Conservation (phyloP, 2,797 vertebrate genomes). For the Falco cherrug region DNA sequence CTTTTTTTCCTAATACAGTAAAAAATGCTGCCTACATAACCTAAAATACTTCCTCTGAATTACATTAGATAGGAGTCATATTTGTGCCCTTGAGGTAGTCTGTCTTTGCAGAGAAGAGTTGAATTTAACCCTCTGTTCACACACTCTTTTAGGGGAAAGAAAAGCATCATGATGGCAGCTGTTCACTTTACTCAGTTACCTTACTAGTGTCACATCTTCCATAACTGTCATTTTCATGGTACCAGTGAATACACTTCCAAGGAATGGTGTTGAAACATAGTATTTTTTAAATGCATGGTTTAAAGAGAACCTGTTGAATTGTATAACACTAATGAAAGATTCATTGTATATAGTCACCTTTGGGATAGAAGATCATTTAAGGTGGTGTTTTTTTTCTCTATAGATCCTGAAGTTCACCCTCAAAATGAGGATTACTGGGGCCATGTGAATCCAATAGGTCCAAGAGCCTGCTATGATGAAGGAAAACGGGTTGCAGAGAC, state of each 20-base stretch:
- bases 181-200: neutral
- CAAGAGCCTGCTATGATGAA: slow-evolving; percentile 96
- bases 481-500: slow-evolving; percentile 98
- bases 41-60: neutral
- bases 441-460: slow-evolving; percentile 97
- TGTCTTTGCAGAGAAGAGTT: neutral
- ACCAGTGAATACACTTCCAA: neutral
- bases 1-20: neutral
- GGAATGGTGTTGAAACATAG: neutral
- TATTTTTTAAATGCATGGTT: neutral
- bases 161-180: neutral
- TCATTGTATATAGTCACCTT: neutral
- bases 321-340: neutral
- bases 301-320: neutral
- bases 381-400: neutral
- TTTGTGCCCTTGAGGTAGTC: neutral
- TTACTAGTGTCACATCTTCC: neutral
- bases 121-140: neutral
- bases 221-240: neutral
- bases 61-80: neutral
- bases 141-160: neutral
- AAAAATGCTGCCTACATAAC: neutral
- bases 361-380: neutral
- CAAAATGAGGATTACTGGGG: slow-evolving; percentile 99
- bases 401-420: slow-evolving; percentile 98